Evolutionary conservation across 2,888 invertebrate species (phyloP).

Genomic region (Malthinus flaveolus): DNA sequence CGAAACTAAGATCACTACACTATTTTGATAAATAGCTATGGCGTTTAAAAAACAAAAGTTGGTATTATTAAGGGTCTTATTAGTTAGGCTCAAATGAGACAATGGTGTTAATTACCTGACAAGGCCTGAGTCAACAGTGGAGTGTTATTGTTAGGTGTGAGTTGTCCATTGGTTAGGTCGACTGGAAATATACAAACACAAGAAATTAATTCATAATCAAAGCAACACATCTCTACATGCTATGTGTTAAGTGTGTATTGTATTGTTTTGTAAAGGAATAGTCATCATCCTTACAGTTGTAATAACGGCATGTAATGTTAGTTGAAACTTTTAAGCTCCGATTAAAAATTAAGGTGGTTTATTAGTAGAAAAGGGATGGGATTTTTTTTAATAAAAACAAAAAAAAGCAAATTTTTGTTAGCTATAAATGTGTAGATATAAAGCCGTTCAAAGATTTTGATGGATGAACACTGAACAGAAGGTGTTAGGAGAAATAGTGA

Average conservation of each 20-base stretch:
- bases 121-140: slow-evolving; percentile 93
- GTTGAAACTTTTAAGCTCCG: neutral
- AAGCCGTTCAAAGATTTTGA: slow-evolving; percentile 41
- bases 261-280: slow-evolving; percentile 25
- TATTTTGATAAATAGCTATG: slow-evolving; percentile 18
- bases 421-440: slow-evolving; percentile 29
- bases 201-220: slow-evolving; percentile 35
- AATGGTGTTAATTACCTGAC: slow-evolving; percentile 74
- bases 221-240: slow-evolving; percentile 34
- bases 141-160: slow-evolving; percentile 95
- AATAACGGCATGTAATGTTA: slow-evolving; percentile 16
- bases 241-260: slow-evolving; percentile 24
- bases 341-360: neutral
- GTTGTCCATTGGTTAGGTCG: slow-evolving; percentile 94
- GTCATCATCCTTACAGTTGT: slow-evolving; percentile 18
- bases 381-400: slow-evolving; percentile 1
- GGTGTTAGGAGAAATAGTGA: slow-evolving; percentile 40
- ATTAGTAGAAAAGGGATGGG: no score
- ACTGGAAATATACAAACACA: slow-evolving; percentile 63
- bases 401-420: slow-evolving; percentile 9
- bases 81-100: slow-evolving; percentile 37
- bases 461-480: slow-evolving; percentile 49
- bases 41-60: no score
- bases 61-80: slow-evolving; percentile 24
- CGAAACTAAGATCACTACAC: no score